phyloP scores from a whole-genome alignment of 2,113 vertebrate species.

The Oenanthe oenanthe region DNA sequence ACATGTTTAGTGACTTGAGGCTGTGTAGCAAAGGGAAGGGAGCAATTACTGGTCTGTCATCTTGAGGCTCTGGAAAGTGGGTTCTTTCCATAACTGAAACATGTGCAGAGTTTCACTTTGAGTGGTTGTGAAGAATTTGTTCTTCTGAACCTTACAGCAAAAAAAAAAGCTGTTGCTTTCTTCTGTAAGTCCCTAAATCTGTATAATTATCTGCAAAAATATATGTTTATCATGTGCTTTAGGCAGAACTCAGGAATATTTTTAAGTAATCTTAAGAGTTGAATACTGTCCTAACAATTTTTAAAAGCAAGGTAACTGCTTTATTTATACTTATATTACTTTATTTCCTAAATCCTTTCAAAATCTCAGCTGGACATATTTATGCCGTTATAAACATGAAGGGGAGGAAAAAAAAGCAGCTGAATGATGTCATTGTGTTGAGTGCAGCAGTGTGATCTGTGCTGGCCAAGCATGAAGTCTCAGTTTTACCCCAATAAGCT shows the following conservation, averaged over 20 bases:
- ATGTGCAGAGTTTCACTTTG: constrained; percentile 42
- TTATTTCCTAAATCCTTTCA: constrained; percentile 34
- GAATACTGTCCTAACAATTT: not conserved
- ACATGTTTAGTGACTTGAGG: not conserved
- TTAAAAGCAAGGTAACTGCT: not conserved
- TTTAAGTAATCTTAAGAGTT: not conserved
- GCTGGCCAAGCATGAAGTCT: not conserved
- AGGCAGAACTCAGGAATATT: not conserved
- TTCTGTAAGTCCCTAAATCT: not conserved
- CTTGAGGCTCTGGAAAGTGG: not conserved
- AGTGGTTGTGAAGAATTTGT: constrained; percentile 5
- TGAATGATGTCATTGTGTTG: constrained; percentile 15
- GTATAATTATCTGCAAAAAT: not conserved
- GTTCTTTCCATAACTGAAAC: constrained; percentile 39
- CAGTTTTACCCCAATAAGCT: not conserved
- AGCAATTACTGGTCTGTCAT: not conserved
- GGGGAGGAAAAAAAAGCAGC: not conserved
- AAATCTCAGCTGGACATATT: not conserved
- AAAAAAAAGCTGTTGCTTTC: not conserved
- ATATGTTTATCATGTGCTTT: not conserved
- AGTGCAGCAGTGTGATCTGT: not conserved
- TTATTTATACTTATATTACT: not conserved
- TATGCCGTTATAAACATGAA: constrained; percentile 19
- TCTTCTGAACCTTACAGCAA: not conserved
- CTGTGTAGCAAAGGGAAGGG: not conserved